Evolutionary conservation across 2,113 vertebrate genomes (phyloP).

Genomic region (Pithys albifrons): DNA sequence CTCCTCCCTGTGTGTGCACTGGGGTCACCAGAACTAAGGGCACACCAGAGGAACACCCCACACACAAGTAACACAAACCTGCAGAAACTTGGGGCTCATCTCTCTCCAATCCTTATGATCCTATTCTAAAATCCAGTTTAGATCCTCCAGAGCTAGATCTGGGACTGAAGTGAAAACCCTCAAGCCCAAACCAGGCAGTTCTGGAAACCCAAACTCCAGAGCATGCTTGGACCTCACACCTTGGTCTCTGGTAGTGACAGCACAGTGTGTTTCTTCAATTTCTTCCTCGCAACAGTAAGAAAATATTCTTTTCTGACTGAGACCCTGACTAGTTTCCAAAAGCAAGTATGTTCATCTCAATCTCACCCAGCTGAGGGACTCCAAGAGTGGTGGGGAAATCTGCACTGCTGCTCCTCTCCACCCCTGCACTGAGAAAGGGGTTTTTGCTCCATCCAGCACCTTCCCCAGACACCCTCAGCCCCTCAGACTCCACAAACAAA

Average conservation of each 20-base stretch:
- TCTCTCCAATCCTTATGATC: background rate
- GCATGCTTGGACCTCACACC: rapidly evolving
- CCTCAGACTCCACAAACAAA: background rate
- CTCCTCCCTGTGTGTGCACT: background rate
- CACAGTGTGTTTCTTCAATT: rapidly evolving
- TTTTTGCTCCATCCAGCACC: background rate
- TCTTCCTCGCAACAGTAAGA: background rate
- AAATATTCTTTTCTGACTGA: background rate
- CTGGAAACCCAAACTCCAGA: background rate
- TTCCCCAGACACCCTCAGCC: background rate
- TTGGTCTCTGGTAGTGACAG: rapidly evolving
- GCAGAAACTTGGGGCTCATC: background rate
- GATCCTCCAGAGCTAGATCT: background rate
- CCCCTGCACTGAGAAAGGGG: background rate
- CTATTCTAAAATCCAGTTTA: background rate
- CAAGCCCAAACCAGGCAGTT: background rate
- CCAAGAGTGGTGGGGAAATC: background rate
- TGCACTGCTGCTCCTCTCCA: background rate
- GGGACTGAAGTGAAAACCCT: background rate
- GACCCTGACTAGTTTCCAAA: background rate
- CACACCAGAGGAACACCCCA: background rate
- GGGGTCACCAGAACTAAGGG: background rate
- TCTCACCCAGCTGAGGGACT: background rate
- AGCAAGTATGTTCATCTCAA: background rate
- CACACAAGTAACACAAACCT: background rate